Percentiles rank a stretch among this genome's conserved stretches.
Conservation (phyloP, 2,797 vertebrate species). For the Urosaurus nigricauda region DNA sequence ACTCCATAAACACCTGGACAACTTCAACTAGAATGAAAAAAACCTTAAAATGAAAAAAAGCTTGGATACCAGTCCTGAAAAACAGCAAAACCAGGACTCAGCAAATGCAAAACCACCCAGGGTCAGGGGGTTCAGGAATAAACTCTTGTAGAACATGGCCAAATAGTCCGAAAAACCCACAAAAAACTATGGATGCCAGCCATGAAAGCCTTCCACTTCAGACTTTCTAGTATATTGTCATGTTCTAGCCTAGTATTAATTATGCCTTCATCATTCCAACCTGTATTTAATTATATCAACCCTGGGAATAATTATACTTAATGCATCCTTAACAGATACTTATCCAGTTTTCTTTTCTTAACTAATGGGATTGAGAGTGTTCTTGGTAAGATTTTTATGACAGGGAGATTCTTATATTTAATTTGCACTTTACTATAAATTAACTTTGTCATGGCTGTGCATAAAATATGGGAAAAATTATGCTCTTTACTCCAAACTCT, state of each 20-base stretch:
- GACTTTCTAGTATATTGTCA: not conserved
- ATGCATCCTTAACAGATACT: not conserved
- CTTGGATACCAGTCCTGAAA: too few species aligned
- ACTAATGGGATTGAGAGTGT: not conserved
- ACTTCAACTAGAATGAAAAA: too few species aligned
- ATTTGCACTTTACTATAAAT: slow-evolving; percentile 7
- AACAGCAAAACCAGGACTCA: too few species aligned
- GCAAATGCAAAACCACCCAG: too few species aligned
- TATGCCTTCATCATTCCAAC: slow-evolving; percentile 4
- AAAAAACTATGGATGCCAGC: too few species aligned
- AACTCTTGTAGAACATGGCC: too few species aligned
- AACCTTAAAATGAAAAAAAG: too few species aligned
- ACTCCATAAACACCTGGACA: too few species aligned
- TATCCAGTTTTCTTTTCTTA: slow-evolving; percentile 16
- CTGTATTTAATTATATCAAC: slow-evolving; percentile 16
- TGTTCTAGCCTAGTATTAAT: slow-evolving; percentile 17
- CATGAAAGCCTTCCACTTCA: too few species aligned
- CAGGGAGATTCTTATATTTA: not conserved
- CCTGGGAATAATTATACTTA: slow-evolving; percentile 23
- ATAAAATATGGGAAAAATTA: not conserved
- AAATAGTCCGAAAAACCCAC: too few species aligned
- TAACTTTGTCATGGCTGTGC: not conserved
- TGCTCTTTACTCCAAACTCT: not conserved
- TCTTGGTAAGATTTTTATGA: slow-evolving; percentile 1
- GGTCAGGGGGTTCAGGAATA: too few species aligned